Percentiles rank a stretch among this genome's conserved stretches.
These are phyloP conservation scores for Geococcyx californianus DNA, from an alignment of 2,113 vertebrate species.

Conservation along the genomic window DNA sequence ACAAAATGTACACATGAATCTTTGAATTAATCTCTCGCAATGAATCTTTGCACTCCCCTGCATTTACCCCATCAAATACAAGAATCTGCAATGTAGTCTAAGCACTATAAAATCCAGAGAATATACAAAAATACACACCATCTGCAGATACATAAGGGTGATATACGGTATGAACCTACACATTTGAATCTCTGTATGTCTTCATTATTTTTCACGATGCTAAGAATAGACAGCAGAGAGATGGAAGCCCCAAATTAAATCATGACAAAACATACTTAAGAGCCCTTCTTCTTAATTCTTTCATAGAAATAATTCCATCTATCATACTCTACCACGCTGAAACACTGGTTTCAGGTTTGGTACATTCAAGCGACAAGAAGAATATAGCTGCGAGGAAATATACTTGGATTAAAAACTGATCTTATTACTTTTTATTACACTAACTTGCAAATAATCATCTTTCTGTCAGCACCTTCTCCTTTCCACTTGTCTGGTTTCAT, in stretches of 20 bases:
- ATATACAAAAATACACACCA: not conserved
- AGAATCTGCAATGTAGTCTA: not conserved
- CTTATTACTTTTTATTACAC: slow-evolving; percentile 1
- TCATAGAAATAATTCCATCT: not conserved
- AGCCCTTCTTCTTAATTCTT: not conserved
- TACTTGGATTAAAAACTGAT: not conserved
- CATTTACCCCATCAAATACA: not conserved
- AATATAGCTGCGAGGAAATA: not conserved
- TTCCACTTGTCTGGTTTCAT: not conserved
- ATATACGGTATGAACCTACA: not conserved
- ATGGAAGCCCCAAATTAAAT: not conserved
- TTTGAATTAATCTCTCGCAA: not conserved
- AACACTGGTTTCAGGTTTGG: not conserved
- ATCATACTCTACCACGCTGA: not conserved
- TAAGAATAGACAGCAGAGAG: not conserved
- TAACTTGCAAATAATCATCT: not conserved
- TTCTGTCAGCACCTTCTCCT: not conserved
- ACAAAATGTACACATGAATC: not conserved
- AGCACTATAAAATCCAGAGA: not conserved
- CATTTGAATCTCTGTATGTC: not conserved
- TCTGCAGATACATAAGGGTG: not conserved
- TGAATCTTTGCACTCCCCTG: not conserved
- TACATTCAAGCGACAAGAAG: not conserved
- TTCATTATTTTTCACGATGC: not conserved
- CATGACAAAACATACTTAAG: not conserved